phyloP scores from a whole-genome alignment of 1,140 invertebrate genomes.

The Geopemphigus sp. region DNA sequence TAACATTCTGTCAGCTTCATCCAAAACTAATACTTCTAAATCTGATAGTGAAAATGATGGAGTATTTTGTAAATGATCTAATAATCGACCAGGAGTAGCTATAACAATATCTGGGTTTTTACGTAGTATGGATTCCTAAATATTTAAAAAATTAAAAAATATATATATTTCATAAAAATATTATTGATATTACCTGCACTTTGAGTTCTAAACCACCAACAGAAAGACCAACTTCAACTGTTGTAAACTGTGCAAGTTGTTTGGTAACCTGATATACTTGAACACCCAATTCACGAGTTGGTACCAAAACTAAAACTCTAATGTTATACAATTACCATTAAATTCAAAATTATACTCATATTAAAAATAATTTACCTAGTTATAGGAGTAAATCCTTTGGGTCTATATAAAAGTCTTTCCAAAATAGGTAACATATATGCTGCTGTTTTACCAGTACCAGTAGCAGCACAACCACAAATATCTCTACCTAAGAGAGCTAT shows the following conservation, averaged over 20 bases:
- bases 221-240: constrained; percentile 75
- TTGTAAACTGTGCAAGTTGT: constrained; percentile 85
- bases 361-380: constrained; percentile 57
- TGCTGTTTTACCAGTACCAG: constrained; percentile 97
- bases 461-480: constrained; percentile 94
- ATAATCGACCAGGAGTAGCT: constrained; percentile 94
- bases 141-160: not conserved
- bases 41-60: constrained; percentile 85
- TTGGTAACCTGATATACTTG: constrained; percentile 93
- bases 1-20: constrained; percentile 96
- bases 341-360: not conserved
- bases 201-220: constrained; percentile 94
- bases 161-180: not conserved
- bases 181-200: constrained; percentile 64
- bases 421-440: constrained; percentile 98
- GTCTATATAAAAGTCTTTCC: constrained; percentile 85
- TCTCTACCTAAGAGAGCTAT: constrained; percentile 86
- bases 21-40: constrained; percentile 92
- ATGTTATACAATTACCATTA: constrained; percentile 35
- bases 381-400: constrained; percentile 62
- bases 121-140: constrained; percentile 77
- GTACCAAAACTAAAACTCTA: constrained; percentile 89
- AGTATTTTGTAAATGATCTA: constrained; percentile 96
- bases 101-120: constrained; percentile 95
- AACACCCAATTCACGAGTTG: constrained; percentile 93